Evolutionary conservation across 2,113 vertebrate genomes (phyloP), one percentile per base, ranked within the genome.

Genomic region (Hemibagrus wyckioides): DNA sequence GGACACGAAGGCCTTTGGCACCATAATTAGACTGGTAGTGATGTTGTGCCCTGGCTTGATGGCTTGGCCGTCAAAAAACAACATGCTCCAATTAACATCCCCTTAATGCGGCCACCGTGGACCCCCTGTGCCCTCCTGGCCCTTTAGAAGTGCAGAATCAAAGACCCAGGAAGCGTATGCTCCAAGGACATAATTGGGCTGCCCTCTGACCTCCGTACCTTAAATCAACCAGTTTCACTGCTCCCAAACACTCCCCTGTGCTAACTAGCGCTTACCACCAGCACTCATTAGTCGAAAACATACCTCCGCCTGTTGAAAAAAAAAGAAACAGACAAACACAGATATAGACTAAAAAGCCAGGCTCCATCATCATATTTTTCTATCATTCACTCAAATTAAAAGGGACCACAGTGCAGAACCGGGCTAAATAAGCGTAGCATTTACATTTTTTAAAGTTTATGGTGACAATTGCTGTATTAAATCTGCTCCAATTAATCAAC

Each of bases 101-200:
- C 96, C 96, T 96, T 97, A 97, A 97, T 96, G 94, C 95, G 65
- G 88, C 82, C 54, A 94, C 94, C 93, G 95, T 92, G 73, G 90
- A 93, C 94, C 96, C 96, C 95, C 95, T 92, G 94, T 95, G 93
- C 92, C 94, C 89, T 86, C 92, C 94, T 95, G 94, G 93, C 94
- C 94, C 95, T 97, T 98, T 97, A 97, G 97, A 98, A 97, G 96
- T 95, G 90, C 90, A 75, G 91, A 96, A 98, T 99, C 97, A 99
- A 99, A 99, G 96, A 93, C 93, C 92, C 94, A 93, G 93, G 94
- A 92, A 90, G 88, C 95, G 94, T 94, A 94, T 94, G 92, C 95
- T 96, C 96, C 90, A 95, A 96, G 96, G 95, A 97, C 95, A 96
- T 99, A 99, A 99, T 99, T 99, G 98, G 97, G 94, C 96, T 98